Evolutionary conservation across 2,113 vertebrate genomes (phyloP).

Genomic region (Pitta sordida): DNA sequence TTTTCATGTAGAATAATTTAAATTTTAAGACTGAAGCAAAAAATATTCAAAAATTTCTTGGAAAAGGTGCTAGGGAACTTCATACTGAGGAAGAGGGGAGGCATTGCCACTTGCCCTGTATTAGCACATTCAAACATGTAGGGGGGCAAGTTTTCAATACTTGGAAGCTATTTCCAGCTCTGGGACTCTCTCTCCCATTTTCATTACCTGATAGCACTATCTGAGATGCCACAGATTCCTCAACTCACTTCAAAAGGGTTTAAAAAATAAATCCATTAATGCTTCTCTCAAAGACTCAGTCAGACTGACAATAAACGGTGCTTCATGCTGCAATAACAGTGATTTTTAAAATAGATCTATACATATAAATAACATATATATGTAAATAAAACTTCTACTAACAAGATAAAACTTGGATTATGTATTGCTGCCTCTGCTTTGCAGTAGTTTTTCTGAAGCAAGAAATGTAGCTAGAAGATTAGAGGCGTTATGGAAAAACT

Average conservation of each 20-base stretch:
- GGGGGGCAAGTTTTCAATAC: not conserved
- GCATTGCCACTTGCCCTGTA: not conserved
- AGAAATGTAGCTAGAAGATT: not conserved
- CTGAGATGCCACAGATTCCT: not conserved
- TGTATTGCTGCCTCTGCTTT: not conserved
- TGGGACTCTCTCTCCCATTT: not conserved
- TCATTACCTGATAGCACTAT: not conserved
- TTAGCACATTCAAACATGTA: not conserved
- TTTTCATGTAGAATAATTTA: not conserved
- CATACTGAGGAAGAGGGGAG: not conserved
- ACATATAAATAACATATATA: not conserved
- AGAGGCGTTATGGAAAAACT: not conserved
- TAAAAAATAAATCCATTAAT: not conserved
- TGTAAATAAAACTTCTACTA: not conserved
- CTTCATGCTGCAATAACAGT: not conserved
- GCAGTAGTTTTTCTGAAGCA: conserved; percentile 2
- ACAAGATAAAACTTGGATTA: not conserved
- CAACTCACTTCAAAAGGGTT: not conserved
- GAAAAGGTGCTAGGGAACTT: not conserved
- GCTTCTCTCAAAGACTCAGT: not conserved
- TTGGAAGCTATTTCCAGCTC: not conserved
- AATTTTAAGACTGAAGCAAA: not conserved
- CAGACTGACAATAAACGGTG: not conserved
- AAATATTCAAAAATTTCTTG: not conserved
- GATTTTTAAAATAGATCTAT: not conserved